Percentiles rank a stretch among this genome's conserved stretches.
Conservation (phyloP, 2,797 vertebrate genomes). For the Pseudopleuronectes americanus region DNA sequence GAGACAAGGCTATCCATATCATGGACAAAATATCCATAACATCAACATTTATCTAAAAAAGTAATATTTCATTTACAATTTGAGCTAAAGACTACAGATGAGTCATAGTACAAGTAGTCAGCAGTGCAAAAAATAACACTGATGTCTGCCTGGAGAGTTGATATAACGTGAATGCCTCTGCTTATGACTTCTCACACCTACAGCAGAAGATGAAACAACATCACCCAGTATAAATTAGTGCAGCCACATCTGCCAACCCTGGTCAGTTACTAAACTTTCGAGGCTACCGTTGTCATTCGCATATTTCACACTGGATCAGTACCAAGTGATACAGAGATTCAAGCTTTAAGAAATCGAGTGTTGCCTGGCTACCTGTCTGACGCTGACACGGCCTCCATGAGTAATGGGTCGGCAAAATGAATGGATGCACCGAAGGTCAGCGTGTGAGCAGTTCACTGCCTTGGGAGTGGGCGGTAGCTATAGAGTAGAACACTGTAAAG, state of each 20-base stretch:
- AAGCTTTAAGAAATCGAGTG: conserved; percentile 1
- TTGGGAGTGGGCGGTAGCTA: background rate
- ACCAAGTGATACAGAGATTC: background rate
- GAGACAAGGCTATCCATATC: too few relatives aligned
- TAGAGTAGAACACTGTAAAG: conserved; percentile 15
- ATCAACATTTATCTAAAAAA: too few relatives aligned
- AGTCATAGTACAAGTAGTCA: too few relatives aligned
- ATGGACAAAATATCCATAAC: too few relatives aligned
- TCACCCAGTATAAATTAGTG: background rate
- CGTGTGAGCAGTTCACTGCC: conserved; percentile 8
- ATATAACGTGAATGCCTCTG: too few relatives aligned
- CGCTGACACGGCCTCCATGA: conserved; percentile 9
- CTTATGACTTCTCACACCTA: too few relatives aligned
- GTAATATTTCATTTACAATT: too few relatives aligned
- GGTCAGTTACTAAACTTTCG: background rate
- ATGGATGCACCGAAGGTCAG: conserved; percentile 12
- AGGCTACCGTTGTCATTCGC: background rate
- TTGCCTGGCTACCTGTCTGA: background rate
- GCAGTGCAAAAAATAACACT: too few relatives aligned
- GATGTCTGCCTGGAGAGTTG: too few relatives aligned
- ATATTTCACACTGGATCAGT: background rate
- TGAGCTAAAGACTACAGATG: too few relatives aligned
- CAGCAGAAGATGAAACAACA: too few relatives aligned
- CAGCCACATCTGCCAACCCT: background rate
- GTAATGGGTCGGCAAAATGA: conserved; percentile 3